A percentile compares a stretch with the other conserved stretches of the same genome.
Evolutionary conservation across 2,113 vertebrate genomes (phyloP).

Genomic region (Pelodiscus sinensis): DNA sequence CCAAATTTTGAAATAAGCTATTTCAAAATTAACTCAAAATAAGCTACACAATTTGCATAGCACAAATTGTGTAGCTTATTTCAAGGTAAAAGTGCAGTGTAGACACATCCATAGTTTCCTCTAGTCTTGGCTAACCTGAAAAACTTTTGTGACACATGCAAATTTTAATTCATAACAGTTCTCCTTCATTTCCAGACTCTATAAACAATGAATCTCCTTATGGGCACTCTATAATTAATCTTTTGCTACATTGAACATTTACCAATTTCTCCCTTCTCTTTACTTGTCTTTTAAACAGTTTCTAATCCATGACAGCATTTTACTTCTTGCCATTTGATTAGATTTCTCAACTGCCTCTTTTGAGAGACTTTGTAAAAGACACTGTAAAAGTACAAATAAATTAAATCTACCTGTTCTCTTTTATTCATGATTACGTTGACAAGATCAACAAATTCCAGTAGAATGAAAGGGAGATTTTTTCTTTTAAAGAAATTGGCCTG

Average conservation of each 20-base stretch:
- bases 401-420: neutral
- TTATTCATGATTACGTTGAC: neutral
- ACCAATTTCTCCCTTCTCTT: slow-evolving; percentile 5
- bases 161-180: slow-evolving; percentile 56
- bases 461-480: neutral
- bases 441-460: neutral
- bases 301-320: neutral
- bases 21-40: too few species aligned
- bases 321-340: neutral
- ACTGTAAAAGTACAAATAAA: neutral
- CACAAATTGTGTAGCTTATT: too few species aligned
- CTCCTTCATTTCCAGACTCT: slow-evolving; percentile 51
- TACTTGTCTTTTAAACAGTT: neutral
- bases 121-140: slow-evolving; percentile 49
- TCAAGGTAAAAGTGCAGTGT: too few species aligned
- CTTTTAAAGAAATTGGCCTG: neutral
- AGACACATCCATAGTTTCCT: neutral
- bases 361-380: neutral
- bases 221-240: neutral
- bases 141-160: slow-evolving; percentile 59
- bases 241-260: slow-evolving; percentile 23
- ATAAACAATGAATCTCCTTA: slow-evolving; percentile 52
- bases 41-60: too few species aligned
- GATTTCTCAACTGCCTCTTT: neutral
- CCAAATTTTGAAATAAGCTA: too few species aligned